Evolutionary conservation across 2,113 vertebrate species (phyloP), one percentile per base, ranked within the genome.

Genomic region (Polyodon spathula): DNA sequence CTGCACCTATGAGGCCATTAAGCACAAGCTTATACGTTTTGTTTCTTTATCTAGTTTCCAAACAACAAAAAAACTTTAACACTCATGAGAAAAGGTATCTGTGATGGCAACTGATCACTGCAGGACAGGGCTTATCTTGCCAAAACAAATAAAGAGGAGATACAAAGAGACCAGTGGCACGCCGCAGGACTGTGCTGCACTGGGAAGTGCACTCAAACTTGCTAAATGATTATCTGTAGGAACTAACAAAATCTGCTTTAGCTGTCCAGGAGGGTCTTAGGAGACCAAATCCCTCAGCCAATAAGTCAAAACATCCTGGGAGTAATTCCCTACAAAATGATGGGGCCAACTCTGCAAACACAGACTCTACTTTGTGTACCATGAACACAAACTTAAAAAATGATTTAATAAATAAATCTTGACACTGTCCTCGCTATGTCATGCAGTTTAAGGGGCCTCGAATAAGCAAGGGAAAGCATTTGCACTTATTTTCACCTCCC

Each of bases 131-230:
- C 43, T 46, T 56, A 63, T 54, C 46, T 61, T 41, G 38, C 40
- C 44, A 40, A 44, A 41, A 39, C 63, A 67, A 57, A 78, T 70
- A 68, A 71, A 75, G 75, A 78, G 70, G 40, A 75, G 67, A 54
- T 54, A 52, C 15, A 43, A 60, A 59, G 43, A 63, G 27, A 27
- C 27, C 27, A 27, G 27, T 27, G 27, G 27, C 27, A 27, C 27
- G 1, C 27, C 27, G 27, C 27, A 27, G 27, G 27, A 27, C 27
- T 27, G 27, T 27, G 27, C 27, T 27, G 27, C 27, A 27, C 27
- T 27, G 27, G 27, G 27, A 27, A 27, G 27, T 27, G 27, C 27
- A 27, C 27, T 27, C 27, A 27, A 27, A 27, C 27, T 27, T 27
- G 27, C 3, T 27, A 27, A 27, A 27, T 27, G 27, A 27, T 27